These are phyloP conservation scores for Hylia prasina DNA, from an alignment of 2,113 vertebrate genomes.

Conservation along the genomic window DNA sequence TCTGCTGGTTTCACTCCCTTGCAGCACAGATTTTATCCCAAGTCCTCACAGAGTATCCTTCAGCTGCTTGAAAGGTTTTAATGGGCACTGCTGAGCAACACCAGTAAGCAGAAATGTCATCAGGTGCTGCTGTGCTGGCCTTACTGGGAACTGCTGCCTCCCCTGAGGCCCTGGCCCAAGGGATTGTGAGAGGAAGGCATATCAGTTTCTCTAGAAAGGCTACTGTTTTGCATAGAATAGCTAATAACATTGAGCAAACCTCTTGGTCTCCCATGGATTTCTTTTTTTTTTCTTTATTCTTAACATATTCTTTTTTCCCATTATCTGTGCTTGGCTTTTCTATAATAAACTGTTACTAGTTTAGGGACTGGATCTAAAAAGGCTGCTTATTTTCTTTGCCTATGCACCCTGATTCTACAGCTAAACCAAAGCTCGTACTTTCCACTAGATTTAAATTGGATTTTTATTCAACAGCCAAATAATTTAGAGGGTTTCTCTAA, in stretches of 20 bases:
- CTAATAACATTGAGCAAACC: background rate
- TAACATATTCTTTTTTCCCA: constrained; percentile 10
- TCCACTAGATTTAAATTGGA: constrained; percentile 45
- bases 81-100: background rate
- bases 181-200: background rate
- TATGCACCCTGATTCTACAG: background rate
- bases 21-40: background rate
- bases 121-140: background rate
- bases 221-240: constrained; percentile 3
- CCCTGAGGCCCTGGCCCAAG: background rate
- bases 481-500: constrained; percentile 48
- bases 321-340: constrained; percentile 44
- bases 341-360: constrained; percentile 20
- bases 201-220: constrained; percentile 9
- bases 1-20: background rate
- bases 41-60: background rate
- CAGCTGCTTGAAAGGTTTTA: background rate
- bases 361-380: constrained; percentile 27
- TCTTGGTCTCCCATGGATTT: constrained; percentile 6
- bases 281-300: constrained; percentile 8
- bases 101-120: background rate
- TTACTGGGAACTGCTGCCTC: background rate
- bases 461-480: constrained; percentile 58
- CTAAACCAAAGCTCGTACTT: constrained; percentile 22
- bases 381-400: constrained; percentile 36